Percentiles rank a stretch among this genome's conserved stretches.
These are phyloP conservation scores for Lucifuga dentata DNA, from an alignment of 2,113 vertebrate species.

Conservation along the genomic window DNA sequence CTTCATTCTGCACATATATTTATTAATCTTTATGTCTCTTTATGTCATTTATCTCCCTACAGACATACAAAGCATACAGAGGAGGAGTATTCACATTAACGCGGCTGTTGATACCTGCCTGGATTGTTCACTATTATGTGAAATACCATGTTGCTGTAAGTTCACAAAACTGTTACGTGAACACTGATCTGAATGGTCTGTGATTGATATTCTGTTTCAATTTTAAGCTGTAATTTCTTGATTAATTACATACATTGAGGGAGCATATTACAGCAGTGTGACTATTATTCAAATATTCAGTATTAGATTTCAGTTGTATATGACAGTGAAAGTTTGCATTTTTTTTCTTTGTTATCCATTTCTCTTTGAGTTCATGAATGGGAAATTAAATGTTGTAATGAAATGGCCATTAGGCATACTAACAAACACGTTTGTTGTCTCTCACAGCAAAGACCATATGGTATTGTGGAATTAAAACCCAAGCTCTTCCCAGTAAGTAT, in stretches of 20 bases:
- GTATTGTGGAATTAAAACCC: conserved; percentile 80
- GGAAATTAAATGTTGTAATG: background rate
- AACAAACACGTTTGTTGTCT: conserved; percentile 30
- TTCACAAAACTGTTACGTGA: conserved; percentile 33
- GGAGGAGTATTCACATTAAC: conserved; percentile 78
- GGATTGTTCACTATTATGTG: conserved; percentile 87
- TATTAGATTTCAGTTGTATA: too few relatives aligned
- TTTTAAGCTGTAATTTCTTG: too few relatives aligned
- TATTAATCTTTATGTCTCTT: background rate
- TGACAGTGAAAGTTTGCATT: too few relatives aligned
- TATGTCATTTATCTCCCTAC: conserved; percentile 45
- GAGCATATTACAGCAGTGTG: too few relatives aligned
- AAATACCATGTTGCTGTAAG: conserved; percentile 91
- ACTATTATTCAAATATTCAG: too few relatives aligned
- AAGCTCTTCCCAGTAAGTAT: conserved; percentile 90
- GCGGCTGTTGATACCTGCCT: conserved; percentile 84
- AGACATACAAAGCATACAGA: conserved; percentile 86
- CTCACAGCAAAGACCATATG: conserved; percentile 84
- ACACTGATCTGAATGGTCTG: too few relatives aligned
- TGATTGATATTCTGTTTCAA: too few relatives aligned
- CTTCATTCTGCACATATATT: background rate
- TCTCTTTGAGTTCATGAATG: background rate
- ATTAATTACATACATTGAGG: too few relatives aligned
- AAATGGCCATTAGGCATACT: background rate
- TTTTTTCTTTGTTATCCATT: too few relatives aligned